Conservation (phyloP, 1,140 invertebrate species). For the Hycleus phaleratus region DNA sequence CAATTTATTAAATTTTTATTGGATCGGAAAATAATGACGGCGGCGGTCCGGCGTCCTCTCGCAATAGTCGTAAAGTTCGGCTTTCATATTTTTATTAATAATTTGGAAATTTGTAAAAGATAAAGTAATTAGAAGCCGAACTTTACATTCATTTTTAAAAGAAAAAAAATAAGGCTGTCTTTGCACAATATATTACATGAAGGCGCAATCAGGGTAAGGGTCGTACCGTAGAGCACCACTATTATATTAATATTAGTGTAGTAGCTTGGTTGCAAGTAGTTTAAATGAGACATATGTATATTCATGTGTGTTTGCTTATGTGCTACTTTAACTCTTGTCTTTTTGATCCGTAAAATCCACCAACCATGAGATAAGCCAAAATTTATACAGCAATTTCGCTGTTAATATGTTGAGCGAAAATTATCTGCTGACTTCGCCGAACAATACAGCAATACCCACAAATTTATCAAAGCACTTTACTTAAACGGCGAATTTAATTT, state of each 20-base stretch:
- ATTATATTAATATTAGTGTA: constrained; percentile 26
- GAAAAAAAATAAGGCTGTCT: constrained; percentile 34
- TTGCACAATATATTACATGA: constrained; percentile 36
- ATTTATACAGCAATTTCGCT: background rate
- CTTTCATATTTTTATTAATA: background rate
- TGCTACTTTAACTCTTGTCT: constrained; percentile 23
- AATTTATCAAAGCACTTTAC: no score
- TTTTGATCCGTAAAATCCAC: constrained; percentile 20
- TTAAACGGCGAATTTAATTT: background rate
- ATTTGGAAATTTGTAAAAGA: background rate
- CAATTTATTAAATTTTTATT: no score
- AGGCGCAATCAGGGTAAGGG: constrained; percentile 40
- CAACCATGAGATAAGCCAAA: constrained; percentile 30
- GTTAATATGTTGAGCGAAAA: background rate
- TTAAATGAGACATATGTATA: constrained; percentile 22
- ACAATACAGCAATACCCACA: no score
- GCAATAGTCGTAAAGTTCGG: constrained; percentile 8
- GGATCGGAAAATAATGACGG: background rate
- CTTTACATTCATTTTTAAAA: constrained; percentile 15
- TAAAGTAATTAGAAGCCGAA: constrained; percentile 9
- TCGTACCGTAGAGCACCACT: constrained; percentile 37
- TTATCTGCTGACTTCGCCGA: no score
- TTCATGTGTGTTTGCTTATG: constrained; percentile 26
- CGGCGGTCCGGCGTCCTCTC: constrained; percentile 25
- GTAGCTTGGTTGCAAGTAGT: constrained; percentile 32